Evolutionary conservation across 2,797 vertebrate genomes (phyloP).

Genomic region (Enteromius argenteus): DNA sequence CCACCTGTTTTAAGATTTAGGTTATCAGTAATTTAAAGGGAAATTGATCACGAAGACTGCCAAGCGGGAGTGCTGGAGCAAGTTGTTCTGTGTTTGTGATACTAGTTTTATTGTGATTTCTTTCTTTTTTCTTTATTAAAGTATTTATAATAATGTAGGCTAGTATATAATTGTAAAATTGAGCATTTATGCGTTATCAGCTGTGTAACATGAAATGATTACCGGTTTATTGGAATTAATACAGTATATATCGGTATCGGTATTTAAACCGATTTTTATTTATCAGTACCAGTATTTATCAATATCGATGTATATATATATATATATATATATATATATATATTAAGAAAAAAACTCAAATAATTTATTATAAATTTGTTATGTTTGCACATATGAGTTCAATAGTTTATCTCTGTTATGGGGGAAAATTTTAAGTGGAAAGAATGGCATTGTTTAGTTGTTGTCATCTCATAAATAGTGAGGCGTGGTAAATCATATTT

Average conservation of each 20-base stretch:
- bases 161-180: background rate
- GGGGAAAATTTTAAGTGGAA: background rate
- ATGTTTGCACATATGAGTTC: too few species aligned
- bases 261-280: background rate
- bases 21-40: background rate
- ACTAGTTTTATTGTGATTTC: background rate
- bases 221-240: background rate
- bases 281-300: too few species aligned
- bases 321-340: too few species aligned
- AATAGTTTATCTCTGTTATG: too few species aligned
- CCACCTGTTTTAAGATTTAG: background rate
- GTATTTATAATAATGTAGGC: background rate
- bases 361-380: too few species aligned
- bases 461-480: background rate
- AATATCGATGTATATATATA: too few species aligned
- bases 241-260: background rate
- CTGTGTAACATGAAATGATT: background rate
- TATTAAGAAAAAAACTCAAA: too few species aligned
- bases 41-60: background rate
- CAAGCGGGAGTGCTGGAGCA: background rate
- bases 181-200: background rate
- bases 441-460: background rate
- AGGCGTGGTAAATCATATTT: background rate
- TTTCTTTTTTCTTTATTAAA: background rate
- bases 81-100: background rate